Percentiles rank a stretch among this genome's conserved stretches.
phyloP scores from a whole-genome alignment of 2,797 vertebrate genomes.

The Micromesistius poutassou region DNA sequence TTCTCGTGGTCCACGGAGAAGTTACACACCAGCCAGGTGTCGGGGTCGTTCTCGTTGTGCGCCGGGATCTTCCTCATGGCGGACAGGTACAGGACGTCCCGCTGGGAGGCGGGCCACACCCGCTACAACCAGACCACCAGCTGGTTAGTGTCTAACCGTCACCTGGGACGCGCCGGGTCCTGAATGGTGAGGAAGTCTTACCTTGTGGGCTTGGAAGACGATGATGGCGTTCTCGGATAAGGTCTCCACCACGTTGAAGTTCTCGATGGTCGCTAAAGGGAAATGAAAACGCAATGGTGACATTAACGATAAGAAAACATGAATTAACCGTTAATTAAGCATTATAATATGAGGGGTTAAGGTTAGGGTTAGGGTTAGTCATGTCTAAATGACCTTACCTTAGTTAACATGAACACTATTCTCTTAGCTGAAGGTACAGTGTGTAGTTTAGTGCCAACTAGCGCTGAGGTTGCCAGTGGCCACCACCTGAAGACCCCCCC shows the following conservation, averaged over 20 bases:
- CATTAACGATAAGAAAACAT: neutral
- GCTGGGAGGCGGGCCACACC: constrained; percentile 96
- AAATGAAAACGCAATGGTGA: neutral
- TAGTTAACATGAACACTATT: too few species aligned
- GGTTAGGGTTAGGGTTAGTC: too few species aligned
- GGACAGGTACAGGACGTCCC: constrained; percentile 94
- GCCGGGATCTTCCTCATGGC: constrained; percentile 88
- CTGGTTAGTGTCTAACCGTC: neutral
- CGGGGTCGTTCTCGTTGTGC: constrained; percentile 90
- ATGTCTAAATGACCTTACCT: too few species aligned
- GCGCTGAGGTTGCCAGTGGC: too few species aligned
- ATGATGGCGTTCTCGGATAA: constrained; percentile 89
- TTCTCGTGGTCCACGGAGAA: constrained; percentile 95
- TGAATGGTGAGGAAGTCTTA: constrained; percentile 50
- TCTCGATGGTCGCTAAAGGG: constrained; percentile 90
- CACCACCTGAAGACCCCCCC: too few species aligned
- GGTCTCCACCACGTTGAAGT: constrained; percentile 91
- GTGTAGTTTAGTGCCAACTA: too few species aligned
- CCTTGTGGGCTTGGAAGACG: constrained; percentile 94
- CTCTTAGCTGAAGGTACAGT: too few species aligned
- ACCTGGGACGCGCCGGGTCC: too few species aligned
- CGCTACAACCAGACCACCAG: constrained; percentile 67
- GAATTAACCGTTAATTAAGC: neutral
- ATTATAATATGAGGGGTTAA: too few species aligned
- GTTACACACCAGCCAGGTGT: constrained; percentile 98